Evolutionary conservation across 2,888 invertebrate genomes (phyloP).

Genomic region (Mongoloraphidia duomilia): DNA sequence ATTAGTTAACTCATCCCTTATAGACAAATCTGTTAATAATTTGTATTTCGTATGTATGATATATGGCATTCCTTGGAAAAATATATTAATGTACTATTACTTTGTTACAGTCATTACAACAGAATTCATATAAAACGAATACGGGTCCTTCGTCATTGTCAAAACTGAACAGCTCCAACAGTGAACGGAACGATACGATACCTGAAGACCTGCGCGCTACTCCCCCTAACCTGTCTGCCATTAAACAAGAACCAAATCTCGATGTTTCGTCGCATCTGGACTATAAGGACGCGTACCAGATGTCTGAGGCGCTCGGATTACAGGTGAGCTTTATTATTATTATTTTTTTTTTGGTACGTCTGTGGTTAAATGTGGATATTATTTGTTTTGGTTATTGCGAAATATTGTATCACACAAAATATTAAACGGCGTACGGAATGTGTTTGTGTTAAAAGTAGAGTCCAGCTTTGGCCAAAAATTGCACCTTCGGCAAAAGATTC

Average conservation of each 20-base stretch:
- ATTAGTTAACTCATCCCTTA: no score
- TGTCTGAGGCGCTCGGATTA: slow-evolving; percentile 26
- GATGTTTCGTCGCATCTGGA: slow-evolving; percentile 27
- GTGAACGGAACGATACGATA: slow-evolving; percentile 35
- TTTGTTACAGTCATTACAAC: slow-evolving; percentile 38
- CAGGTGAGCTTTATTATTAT: not conserved
- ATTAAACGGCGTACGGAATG: no score
- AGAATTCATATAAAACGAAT: slow-evolving; percentile 51
- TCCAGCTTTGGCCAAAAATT: no score
- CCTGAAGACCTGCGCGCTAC: slow-evolving; percentile 39
- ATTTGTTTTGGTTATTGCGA: no score
- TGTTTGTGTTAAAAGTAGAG: no score
- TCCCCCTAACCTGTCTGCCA: slow-evolving; percentile 33
- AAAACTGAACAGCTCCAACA: slow-evolving; percentile 46
- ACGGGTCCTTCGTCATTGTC: slow-evolving; percentile 32
- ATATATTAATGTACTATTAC: slow-evolving; percentile 2
- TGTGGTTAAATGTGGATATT: no score
- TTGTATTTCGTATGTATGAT: slow-evolving; percentile 1
- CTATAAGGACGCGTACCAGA: slow-evolving; percentile 30
- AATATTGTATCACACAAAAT: no score
- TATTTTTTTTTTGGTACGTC: no score
- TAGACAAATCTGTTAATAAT: no score
- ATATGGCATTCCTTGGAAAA: not conserved
- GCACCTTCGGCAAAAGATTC: no score
- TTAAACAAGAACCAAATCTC: slow-evolving; percentile 48